These are phyloP conservation scores for Maniola hyperantus DNA, from an alignment of 2,888 invertebrate genomes.

Conservation along the genomic window DNA sequence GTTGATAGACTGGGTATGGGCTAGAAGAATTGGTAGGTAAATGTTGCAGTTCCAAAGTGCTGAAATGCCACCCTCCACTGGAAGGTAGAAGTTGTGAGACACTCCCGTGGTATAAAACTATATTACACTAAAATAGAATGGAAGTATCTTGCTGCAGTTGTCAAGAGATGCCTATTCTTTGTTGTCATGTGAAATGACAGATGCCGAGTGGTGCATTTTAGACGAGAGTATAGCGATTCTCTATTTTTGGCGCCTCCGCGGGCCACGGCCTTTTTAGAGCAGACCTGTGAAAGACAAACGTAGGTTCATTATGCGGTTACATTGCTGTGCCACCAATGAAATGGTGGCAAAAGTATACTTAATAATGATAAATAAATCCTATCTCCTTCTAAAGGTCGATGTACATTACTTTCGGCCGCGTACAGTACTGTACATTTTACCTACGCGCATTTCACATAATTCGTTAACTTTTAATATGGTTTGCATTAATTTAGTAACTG, in stretches of 20 bases:
- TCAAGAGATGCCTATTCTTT: neutral
- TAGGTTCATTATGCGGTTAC: neutral
- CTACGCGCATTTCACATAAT: too few species aligned
- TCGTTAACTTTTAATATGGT: too few species aligned
- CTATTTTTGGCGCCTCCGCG: slow-evolving; percentile 6
- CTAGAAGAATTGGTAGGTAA: too few species aligned
- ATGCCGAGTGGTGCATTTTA: slow-evolving; percentile 16
- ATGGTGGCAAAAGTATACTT: neutral
- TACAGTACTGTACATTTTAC: too few species aligned
- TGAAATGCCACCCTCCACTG: too few species aligned
- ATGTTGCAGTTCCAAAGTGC: neutral
- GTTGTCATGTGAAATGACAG: slow-evolving; percentile 12
- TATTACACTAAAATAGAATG: neutral
- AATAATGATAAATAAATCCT: too few species aligned
- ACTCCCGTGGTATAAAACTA: neutral
- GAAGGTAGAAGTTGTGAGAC: too few species aligned
- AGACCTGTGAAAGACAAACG: neutral
- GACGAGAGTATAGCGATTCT: neutral
- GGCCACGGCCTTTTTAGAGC: neutral
- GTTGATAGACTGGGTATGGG: too few species aligned
- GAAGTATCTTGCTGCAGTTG: neutral
- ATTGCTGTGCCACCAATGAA: neutral
- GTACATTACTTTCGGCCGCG: too few species aligned
- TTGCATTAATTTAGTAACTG: too few species aligned
- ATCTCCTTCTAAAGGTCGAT: too few species aligned